These are phyloP conservation scores for Scyliorhinus canicula DNA, from an alignment of 2,797 vertebrate species.

Conservation along the genomic window DNA sequence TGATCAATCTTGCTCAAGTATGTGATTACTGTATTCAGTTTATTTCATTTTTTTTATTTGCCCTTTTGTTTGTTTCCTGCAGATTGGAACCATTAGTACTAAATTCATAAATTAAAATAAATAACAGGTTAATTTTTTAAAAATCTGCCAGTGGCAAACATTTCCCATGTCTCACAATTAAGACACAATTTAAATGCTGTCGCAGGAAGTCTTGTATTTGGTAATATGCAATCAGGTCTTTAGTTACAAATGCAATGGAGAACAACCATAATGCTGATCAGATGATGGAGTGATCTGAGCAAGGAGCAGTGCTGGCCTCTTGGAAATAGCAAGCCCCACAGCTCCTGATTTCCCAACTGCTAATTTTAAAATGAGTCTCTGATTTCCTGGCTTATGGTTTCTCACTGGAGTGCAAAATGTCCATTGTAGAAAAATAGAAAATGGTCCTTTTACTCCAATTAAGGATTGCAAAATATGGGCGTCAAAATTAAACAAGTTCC, in stretches of 20 bases:
- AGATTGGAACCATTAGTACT: background rate
- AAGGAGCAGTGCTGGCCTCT: background rate
- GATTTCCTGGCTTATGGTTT: no score
- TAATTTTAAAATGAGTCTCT: no score
- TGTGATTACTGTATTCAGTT: background rate
- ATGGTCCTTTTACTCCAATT: no score
- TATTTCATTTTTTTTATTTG: background rate
- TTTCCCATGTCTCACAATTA: background rate
- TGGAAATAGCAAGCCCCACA: background rate
- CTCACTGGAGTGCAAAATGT: no score
- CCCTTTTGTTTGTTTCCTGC: background rate
- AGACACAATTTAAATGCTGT: background rate
- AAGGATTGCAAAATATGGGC: no score
- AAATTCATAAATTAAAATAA: background rate
- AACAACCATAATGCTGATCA: background rate
- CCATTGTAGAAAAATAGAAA: no score
- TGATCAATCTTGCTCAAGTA: no score
- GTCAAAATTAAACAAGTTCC: no score
- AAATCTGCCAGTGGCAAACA: background rate
- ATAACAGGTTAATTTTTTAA: background rate
- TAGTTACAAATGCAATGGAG: background rate
- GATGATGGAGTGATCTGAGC: background rate
- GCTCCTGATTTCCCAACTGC: background rate
- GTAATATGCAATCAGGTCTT: background rate
- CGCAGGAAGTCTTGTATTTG: background rate